These are phyloP conservation scores for Chloropsis hardwickii DNA, from an alignment of 2,113 vertebrate species.

Conservation along the genomic window DNA sequence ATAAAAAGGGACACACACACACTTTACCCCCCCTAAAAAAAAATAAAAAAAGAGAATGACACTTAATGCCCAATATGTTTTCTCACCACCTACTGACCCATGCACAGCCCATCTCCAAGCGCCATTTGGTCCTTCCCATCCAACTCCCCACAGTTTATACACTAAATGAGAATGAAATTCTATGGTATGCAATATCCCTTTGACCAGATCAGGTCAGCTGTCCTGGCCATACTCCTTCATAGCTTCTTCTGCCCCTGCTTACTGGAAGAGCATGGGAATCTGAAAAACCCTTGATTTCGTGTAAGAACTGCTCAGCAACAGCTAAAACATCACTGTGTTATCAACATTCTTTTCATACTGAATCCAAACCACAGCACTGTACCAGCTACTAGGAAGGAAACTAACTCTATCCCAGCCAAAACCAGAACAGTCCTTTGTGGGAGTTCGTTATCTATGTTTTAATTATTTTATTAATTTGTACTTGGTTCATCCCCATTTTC, in stretches of 20 bases:
- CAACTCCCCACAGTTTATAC: neutral
- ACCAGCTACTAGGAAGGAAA: neutral
- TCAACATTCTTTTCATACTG: neutral
- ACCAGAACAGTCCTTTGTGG: neutral
- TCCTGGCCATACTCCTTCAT: neutral
- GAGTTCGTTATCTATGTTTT: too few species aligned
- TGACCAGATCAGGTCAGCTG: neutral
- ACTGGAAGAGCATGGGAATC: neutral
- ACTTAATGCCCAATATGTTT: neutral
- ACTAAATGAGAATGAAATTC: neutral
- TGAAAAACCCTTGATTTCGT: neutral
- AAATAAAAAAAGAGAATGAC: too few species aligned
- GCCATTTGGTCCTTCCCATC: rapidly evolving
- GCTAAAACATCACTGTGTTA: neutral
- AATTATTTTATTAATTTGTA: too few species aligned
- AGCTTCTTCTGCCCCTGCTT: neutral
- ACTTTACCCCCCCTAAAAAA: too few species aligned
- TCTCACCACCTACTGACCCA: neutral
- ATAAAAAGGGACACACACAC: neutral
- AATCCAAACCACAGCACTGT: neutral
- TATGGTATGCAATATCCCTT: neutral
- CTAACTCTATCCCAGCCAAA: neutral
- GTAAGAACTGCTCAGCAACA: neutral
- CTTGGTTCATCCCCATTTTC: too few species aligned
- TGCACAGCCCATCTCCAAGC: neutral